phyloP scores from a whole-genome alignment of 2,797 vertebrate genomes.

The Buceros bicornis region DNA sequence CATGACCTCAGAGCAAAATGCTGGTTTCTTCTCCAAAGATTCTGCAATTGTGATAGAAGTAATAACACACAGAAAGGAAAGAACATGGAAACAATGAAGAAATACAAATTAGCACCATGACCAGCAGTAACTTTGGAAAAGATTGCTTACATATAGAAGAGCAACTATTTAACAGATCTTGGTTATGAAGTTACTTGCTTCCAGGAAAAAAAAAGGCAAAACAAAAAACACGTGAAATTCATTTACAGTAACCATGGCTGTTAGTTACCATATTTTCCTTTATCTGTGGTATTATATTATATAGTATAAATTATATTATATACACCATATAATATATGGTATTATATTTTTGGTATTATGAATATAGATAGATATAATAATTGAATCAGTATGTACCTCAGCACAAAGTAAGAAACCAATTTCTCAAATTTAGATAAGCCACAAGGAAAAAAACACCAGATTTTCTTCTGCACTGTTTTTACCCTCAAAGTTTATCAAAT shows the following conservation, averaged over 20 bases:
- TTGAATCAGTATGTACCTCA: background rate
- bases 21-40: background rate
- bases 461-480: background rate
- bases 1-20: rapidly evolving
- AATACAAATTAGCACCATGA: background rate
- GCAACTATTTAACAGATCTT: background rate
- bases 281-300: background rate
- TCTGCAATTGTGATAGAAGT: background rate
- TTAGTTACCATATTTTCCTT: background rate
- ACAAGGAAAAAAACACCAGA: rapidly evolving
- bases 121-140: background rate
- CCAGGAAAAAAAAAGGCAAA: background rate
- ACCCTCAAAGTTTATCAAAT: background rate
- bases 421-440: background rate
- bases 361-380: background rate
- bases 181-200: background rate
- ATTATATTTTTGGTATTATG: background rate
- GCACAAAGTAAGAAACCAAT: background rate
- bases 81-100: background rate
- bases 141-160: background rate
- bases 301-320: too few species aligned
- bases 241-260: background rate
- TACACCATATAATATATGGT: background rate
- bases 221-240: background rate
- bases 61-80: background rate